phyloP scores from a whole-genome alignment of 2,113 vertebrate species.

The Capricornis sumatraensis region DNA sequence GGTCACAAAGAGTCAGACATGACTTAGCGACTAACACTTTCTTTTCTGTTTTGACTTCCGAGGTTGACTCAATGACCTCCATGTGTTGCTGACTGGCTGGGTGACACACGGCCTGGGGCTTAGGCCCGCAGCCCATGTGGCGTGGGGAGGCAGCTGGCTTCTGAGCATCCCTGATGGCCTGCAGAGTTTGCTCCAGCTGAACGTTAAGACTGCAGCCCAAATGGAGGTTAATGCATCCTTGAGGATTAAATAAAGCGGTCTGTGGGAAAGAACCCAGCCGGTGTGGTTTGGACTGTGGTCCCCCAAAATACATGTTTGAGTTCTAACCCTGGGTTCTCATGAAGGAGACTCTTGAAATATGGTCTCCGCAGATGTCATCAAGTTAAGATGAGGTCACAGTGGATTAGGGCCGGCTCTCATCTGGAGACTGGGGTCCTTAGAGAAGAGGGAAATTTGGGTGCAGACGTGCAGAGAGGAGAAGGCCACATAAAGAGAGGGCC shows the following conservation, averaged over 20 bases:
- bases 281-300: not conserved
- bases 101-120: rapidly evolving
- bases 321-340: not conserved
- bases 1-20: not conserved
- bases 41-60: not conserved
- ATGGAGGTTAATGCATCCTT: rapidly evolving
- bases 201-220: not conserved
- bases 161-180: not conserved
- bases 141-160: not conserved
- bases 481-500: not conserved
- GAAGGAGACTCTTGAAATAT: not conserved
- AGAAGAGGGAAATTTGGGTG: not conserved
- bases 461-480: rapidly evolving
- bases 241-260: not conserved
- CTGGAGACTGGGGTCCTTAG: not conserved
- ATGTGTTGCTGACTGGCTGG: rapidly evolving
- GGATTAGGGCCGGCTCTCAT: not conserved
- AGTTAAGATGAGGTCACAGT: not conserved
- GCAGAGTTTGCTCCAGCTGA: not conserved
- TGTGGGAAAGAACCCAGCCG: not conserved
- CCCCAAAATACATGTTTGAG: rapidly evolving
- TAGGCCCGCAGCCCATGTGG: not conserved
- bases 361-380: not conserved
- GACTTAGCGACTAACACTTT: not conserved
- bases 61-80: not conserved